Conservation (phyloP, 2,113 vertebrate species). For the Bagarius yarrelli region DNA sequence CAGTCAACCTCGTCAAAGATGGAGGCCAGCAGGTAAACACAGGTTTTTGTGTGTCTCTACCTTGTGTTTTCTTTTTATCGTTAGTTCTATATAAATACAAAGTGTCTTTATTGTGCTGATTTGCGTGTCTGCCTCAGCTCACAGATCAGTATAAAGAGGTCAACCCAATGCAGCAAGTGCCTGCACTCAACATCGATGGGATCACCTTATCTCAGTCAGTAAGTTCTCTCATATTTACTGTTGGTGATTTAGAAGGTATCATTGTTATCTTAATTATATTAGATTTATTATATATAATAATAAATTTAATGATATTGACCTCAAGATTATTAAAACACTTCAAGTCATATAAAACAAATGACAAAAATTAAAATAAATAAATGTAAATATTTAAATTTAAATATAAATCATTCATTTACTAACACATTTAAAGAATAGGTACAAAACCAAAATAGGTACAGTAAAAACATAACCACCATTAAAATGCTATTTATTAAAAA, state of each 20-base stretch:
- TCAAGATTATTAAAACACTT: too few species aligned
- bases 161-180: conserved; percentile 96
- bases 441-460: too few species aligned
- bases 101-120: background rate
- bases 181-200: conserved; percentile 86
- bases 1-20: conserved; percentile 85
- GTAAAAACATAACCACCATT: too few species aligned
- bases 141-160: conserved; percentile 78
- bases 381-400: too few species aligned
- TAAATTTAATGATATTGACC: too few species aligned
- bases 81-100: background rate
- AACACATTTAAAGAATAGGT: too few species aligned
- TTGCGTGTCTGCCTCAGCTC: conserved; percentile 66
- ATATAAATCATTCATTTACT: too few species aligned
- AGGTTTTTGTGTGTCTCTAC: background rate
- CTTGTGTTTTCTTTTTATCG: background rate
- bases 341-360: too few species aligned
- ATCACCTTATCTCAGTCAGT: conserved; percentile 86
- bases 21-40: conserved; percentile 88
- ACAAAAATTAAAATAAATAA: too few species aligned
- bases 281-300: too few species aligned
- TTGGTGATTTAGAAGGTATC: background rate
- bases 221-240: conserved; percentile 57
- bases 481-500: too few species aligned
- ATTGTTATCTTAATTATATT: background rate